Conservation (phyloP, 2,797 vertebrate genomes). For the Betta splendens region DNA sequence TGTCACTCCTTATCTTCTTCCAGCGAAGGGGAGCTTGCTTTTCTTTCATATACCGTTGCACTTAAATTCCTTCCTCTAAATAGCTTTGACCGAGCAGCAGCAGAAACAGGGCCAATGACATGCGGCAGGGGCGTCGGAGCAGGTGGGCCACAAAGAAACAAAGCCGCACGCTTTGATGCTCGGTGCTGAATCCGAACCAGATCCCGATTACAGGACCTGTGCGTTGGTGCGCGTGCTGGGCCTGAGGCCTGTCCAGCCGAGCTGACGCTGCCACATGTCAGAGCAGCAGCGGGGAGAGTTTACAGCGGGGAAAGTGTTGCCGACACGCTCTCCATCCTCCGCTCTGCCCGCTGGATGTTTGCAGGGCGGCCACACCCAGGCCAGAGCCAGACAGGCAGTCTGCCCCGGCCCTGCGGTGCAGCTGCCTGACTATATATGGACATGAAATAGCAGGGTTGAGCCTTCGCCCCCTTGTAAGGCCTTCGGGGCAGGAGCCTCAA, state of each 20-base stretch:
- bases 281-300: constrained; percentile 51
- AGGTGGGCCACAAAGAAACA: too few species aligned
- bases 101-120: constrained; percentile 37
- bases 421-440: constrained; percentile 84
- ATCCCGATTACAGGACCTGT: constrained; percentile 39
- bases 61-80: constrained; percentile 47
- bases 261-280: constrained; percentile 13
- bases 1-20: constrained; percentile 62
- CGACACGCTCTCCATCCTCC: constrained; percentile 36
- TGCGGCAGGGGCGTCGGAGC: constrained; percentile 5
- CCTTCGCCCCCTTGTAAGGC: constrained; percentile 71
- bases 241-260: constrained; percentile 25
- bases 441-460: constrained; percentile 77
- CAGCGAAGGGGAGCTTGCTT: constrained; percentile 26
- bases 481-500: constrained; percentile 68
- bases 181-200: constrained; percentile 43
- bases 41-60: constrained; percentile 44
- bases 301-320: constrained; percentile 48
- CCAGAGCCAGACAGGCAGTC: constrained; percentile 79
- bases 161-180: too few species aligned
- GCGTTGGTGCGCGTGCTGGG: neutral
- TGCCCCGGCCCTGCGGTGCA: constrained; percentile 75
- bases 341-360: constrained; percentile 50
- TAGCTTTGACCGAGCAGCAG: constrained; percentile 37
- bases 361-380: constrained; percentile 74